Percentiles rank a stretch among this genome's conserved stretches.
Evolutionary conservation across 1,140 invertebrate genomes (phyloP).

Genomic region (Solen grandis): DNA sequence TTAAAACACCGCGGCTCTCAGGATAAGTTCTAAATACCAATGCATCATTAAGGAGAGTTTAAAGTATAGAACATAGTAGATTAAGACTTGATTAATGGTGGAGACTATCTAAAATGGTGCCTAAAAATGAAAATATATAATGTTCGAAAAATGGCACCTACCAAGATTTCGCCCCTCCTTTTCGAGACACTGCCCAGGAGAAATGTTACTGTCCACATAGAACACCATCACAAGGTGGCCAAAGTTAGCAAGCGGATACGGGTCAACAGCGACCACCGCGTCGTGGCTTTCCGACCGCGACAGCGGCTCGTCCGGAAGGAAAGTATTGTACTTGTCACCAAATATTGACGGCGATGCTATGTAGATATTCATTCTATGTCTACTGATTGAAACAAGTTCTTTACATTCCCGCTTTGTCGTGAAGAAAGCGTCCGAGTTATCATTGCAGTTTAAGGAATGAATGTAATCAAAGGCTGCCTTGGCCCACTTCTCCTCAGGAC

Average conservation of each 20-base stretch:
- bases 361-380: slow-evolving; percentile 69
- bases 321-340: slow-evolving; percentile 70
- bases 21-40: no score
- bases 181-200: slow-evolving; percentile 69
- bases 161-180: slow-evolving; percentile 71
- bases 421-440: slow-evolving; percentile 68
- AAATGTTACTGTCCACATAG: slow-evolving; percentile 78
- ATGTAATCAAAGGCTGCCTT: slow-evolving; percentile 68
- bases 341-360: slow-evolving; percentile 65
- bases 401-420: slow-evolving; percentile 66
- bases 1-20: no score
- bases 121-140: no score
- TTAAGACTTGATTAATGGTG: no score
- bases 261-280: slow-evolving; percentile 82
- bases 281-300: slow-evolving; percentile 78
- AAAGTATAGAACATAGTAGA: no score
- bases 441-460: slow-evolving; percentile 63
- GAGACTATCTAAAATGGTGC: no score
- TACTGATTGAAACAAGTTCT: slow-evolving; percentile 55
- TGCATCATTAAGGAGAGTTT: no score
- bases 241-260: slow-evolving; percentile 81
- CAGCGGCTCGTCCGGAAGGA: slow-evolving; percentile 80
- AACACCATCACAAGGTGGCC: slow-evolving; percentile 83
- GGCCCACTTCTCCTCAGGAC: slow-evolving; percentile 64
- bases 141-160: no score